A percentile compares a stretch with the other conserved stretches of the same genome.
Evolutionary conservation across 1,140 invertebrate species (phyloP).

Genomic region (Uloborus diversus): DNA sequence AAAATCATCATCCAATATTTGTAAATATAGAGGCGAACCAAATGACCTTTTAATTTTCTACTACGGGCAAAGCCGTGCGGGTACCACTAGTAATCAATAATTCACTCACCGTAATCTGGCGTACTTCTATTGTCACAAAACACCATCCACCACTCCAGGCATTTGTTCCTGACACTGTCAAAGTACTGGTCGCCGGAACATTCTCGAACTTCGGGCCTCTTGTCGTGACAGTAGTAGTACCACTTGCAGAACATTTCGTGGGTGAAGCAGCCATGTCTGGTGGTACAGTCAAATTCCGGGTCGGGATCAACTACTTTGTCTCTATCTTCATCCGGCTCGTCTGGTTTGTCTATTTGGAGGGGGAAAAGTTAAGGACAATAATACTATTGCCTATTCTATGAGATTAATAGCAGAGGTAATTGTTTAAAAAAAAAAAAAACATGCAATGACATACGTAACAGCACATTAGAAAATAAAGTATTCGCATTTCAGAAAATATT

Average conservation of each 20-base stretch:
- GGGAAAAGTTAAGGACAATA: background rate
- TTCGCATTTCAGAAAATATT: too few relatives aligned
- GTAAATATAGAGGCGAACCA: too few relatives aligned
- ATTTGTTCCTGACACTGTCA: slow-evolving; percentile 27
- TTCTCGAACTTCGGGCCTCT: slow-evolving; percentile 35
- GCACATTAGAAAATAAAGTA: too few relatives aligned
- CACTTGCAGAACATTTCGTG: slow-evolving; percentile 42
- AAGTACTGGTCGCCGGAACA: slow-evolving; percentile 37
- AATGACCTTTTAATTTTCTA: too few relatives aligned
- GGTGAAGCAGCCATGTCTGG: slow-evolving; percentile 35
- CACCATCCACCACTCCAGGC: slow-evolving; percentile 55
- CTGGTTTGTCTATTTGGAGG: slow-evolving; percentile 41
- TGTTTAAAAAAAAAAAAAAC: too few relatives aligned
- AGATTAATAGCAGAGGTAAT: too few relatives aligned
- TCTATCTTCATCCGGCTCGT: slow-evolving; percentile 9
- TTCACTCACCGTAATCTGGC: too few relatives aligned
- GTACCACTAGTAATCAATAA: too few relatives aligned
- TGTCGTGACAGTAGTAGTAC: slow-evolving; percentile 49
- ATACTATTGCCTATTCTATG: background rate
- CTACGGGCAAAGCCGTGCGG: too few relatives aligned
- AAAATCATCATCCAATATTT: too few relatives aligned
- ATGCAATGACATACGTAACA: too few relatives aligned
- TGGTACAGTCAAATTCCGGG: slow-evolving; percentile 40
- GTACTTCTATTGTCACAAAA: slow-evolving; percentile 37
- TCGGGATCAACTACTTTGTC: slow-evolving; percentile 36